Conservation (phyloP, 1,140 invertebrate species). For the Lordiphosa clarofinis region DNA sequence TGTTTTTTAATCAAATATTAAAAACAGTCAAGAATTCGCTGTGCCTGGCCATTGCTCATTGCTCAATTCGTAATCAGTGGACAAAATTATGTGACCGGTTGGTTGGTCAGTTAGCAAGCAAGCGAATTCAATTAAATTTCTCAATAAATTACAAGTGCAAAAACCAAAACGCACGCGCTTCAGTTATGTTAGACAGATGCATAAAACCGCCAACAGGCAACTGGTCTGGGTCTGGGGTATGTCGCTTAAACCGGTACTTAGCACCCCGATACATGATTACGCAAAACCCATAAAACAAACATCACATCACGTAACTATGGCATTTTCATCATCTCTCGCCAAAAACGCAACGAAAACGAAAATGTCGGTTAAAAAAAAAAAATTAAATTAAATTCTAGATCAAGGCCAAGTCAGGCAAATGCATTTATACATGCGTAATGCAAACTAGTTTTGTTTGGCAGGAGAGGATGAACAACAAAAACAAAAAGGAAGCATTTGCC, state of each 20-base stretch:
- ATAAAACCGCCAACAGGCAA: constrained; percentile 40
- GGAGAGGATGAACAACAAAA: constrained; percentile 38
- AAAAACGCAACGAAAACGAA: constrained; percentile 58
- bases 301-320: constrained; percentile 22
- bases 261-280: constrained; percentile 53
- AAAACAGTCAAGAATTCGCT: neutral
- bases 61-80: constrained; percentile 48
- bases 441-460: constrained; percentile 53
- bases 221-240: constrained; percentile 39
- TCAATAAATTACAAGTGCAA: constrained; percentile 69
- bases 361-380: constrained; percentile 43
- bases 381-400: constrained; percentile 63
- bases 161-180: constrained; percentile 36
- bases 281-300: constrained; percentile 46
- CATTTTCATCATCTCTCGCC: constrained; percentile 12
- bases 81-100: constrained; percentile 55
- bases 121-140: constrained; percentile 73
- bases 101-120: constrained; percentile 37
- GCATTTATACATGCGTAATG: constrained; percentile 48
- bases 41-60: constrained; percentile 28
- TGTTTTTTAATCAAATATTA: neutral
- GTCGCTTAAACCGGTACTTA: constrained; percentile 65
- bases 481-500: constrained; percentile 60
- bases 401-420: constrained; percentile 52
- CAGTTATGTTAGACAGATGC: constrained; percentile 51